A percentile compares a stretch with the other conserved stretches of the same genome.
Evolutionary conservation across 1,140 invertebrate species (phyloP).

Genomic region (Drosophila tristis): DNA sequence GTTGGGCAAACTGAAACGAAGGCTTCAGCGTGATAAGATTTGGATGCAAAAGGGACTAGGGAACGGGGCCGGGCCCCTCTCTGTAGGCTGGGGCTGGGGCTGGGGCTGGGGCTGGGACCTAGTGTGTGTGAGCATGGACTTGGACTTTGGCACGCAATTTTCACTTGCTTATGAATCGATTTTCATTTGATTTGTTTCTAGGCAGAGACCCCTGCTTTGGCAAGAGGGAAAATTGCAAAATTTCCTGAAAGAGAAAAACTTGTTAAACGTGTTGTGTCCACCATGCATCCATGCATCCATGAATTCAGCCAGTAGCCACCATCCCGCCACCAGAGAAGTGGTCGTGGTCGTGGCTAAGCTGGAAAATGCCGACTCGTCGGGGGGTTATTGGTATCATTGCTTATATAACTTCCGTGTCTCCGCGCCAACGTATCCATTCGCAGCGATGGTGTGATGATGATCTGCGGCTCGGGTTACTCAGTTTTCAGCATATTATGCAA

Average conservation of each 20-base stretch:
- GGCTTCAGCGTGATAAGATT: constrained; percentile 10
- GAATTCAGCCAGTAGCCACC: no score
- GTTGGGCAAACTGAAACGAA: constrained; percentile 14
- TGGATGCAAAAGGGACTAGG: not conserved
- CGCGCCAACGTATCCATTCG: constrained; percentile 60
- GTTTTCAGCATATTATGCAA: constrained; percentile 62
- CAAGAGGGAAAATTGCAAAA: constrained; percentile 71
- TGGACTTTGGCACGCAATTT: constrained; percentile 23
- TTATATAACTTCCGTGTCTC: constrained; percentile 77
- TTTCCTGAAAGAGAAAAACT: constrained; percentile 75
- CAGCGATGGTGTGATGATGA: constrained; percentile 51
- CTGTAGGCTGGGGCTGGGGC: no score
- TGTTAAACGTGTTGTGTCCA: constrained; percentile 74
- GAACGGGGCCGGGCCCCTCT: not conserved
- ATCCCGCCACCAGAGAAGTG: constrained; percentile 6
- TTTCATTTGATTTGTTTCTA: constrained; percentile 43
- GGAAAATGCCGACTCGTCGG: constrained; percentile 54
- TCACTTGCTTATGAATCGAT: constrained; percentile 47
- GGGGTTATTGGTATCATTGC: constrained; percentile 50
- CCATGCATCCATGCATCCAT: not conserved
- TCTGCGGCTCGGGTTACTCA: constrained; percentile 39
- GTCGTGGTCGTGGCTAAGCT: constrained; percentile 34
- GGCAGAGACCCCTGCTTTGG: constrained; percentile 44
- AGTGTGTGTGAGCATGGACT: not conserved
- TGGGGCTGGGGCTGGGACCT: no score